Evolutionary conservation across 2,888 invertebrate genomes (phyloP).

Genomic region (Sesamia inferens): DNA sequence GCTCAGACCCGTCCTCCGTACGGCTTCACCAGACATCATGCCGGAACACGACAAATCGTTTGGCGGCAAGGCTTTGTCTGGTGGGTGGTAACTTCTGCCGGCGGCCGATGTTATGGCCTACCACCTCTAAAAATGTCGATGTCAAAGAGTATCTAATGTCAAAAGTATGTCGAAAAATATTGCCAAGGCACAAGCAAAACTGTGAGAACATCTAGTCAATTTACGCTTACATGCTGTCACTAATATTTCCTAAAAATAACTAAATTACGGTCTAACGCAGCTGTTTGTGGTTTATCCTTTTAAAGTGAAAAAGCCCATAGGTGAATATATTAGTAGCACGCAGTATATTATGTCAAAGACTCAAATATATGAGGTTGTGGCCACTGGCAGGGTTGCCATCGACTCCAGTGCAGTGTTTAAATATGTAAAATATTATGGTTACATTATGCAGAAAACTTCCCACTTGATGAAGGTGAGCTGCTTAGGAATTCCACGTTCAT

Average conservation of each 20-base stretch:
- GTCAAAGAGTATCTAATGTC: no score
- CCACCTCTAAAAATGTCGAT: no score
- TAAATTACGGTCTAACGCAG: slow-evolving; percentile 53
- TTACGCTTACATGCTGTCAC: slow-evolving; percentile 10
- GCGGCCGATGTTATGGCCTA: no score
- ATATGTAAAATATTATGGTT: slow-evolving; percentile 59
- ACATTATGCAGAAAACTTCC: slow-evolving; percentile 53
- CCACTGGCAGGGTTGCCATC: slow-evolving; percentile 34
- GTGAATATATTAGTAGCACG: slow-evolving; percentile 52
- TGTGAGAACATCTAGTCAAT: not conserved
- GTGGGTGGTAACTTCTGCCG: no score
- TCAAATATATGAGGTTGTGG: slow-evolving; percentile 55
- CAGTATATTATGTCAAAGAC: slow-evolving; percentile 58
- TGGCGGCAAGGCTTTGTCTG: no score
- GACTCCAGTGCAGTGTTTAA: slow-evolving; percentile 55
- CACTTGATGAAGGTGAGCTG: slow-evolving; percentile 38
- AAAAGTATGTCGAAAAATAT: not conserved
- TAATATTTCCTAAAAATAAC: slow-evolving; percentile 53
- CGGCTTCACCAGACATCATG: no score
- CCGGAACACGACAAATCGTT: no score
- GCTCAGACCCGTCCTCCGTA: no score
- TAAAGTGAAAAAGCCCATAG: slow-evolving; percentile 52
- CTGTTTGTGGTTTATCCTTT: slow-evolving; percentile 61
- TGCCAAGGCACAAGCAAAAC: not conserved
- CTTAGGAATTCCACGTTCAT: slow-evolving; percentile 41